Percentiles rank a stretch among this genome's conserved stretches.
Conservation (phyloP, 2,888 invertebrate genomes). For the Dynastes hyllus region DNA sequence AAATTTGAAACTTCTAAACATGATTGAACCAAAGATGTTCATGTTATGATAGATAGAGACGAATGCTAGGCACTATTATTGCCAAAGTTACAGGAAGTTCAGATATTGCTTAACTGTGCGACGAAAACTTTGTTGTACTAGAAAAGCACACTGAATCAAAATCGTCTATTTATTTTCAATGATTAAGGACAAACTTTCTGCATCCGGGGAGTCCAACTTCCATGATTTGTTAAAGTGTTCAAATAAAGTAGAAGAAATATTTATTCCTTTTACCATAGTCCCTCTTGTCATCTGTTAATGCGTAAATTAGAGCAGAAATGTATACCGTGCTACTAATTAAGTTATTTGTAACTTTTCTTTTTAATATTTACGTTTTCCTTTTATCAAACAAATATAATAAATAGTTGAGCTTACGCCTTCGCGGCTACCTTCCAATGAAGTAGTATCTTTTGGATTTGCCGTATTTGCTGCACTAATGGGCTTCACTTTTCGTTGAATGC, state of each 20-base stretch:
- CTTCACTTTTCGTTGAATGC: too few relatives aligned
- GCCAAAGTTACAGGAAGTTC: conserved; percentile 5
- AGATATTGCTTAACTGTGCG: conserved; percentile 12
- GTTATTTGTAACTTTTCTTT: too few relatives aligned
- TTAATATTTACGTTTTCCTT: too few relatives aligned
- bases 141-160: conserved; percentile 13
- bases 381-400: too few relatives aligned
- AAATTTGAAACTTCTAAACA: conserved; percentile 15
- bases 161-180: background rate
- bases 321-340: too few relatives aligned
- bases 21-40: conserved; percentile 15
- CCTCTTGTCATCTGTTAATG: too few relatives aligned
- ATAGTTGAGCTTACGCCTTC: too few relatives aligned
- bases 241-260: too few relatives aligned
- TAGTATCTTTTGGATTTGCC: too few relatives aligned
- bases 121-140: conserved; percentile 18
- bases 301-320: too few relatives aligned
- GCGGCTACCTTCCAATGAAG: too few relatives aligned
- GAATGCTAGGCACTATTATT: background rate
- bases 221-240: background rate
- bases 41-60: conserved; percentile 26
- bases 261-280: background rate
- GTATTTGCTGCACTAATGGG: too few relatives aligned
- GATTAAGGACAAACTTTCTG: background rate
- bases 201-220: background rate